Base-by-base conservation (phyloP, 2,797 vertebrate species). In the Sebastes cheni region DNA sequence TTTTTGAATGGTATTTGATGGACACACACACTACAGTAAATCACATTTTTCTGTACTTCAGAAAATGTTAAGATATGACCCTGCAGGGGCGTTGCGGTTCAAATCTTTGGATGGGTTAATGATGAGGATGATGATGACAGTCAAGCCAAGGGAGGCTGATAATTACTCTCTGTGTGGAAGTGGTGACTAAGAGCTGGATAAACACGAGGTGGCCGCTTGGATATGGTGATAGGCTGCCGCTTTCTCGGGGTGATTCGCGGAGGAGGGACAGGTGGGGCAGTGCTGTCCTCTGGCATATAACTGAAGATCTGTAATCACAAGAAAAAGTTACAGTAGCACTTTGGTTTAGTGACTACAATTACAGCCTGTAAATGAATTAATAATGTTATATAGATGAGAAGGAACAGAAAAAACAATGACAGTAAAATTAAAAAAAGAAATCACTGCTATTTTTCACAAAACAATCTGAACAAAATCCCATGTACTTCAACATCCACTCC, bases 171-270 rank as follows among this genome's bases (percentile, higher is more conserved):
- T n/a, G 85, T 82, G 71, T 94, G 94, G 67, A 90, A 72, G 59
- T 77, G 82, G 12, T 84, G 93, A 10, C 95, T 96, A 81, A 97
- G 91, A 71, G 95, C 72, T 0, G 94, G 93, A 81, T 95, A 95
- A 90, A 96, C 94, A 69, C 98, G 95, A 39, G 97, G 89, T 0
- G 97, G 97, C 1, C 98, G 96, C 85, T 99, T 99, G 67, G 98
- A 99, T 90, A 99, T 99, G 8, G 98, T 99, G 95, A 99, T 99
- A 88, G 98, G 98, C 72, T 99, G 99, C 79, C 98, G 97, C 72
- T 94, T 97, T 82, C 98, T 96, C 3, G 97, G 97, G 73, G 96
- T 94, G 83, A 97, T 96, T 71, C 98, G 95, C 2, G 98, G 98
- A 18, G 98, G 98, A 59, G 98, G 98, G 54, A 98, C 85, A 0